Base-by-base conservation (phyloP, 2,797 vertebrate genomes). In the Limnodromus scolopaceus region DNA sequence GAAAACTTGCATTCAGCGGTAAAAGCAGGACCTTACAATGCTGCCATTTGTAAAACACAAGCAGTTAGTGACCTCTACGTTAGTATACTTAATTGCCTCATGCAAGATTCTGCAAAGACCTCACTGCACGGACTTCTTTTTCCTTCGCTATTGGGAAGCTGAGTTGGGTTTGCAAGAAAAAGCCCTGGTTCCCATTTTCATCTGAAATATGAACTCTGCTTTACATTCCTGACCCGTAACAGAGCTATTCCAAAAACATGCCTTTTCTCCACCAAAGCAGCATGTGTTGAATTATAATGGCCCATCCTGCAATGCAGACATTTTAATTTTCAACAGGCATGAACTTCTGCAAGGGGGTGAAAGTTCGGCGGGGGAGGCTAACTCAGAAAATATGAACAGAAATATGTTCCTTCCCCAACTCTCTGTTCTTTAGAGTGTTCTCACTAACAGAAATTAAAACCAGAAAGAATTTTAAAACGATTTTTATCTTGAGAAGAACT, bases 201-300 rank as follows among this genome's bases (percentile, higher is more conserved):
- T 87, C 78, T 92, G 87, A 96, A 95, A 91, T 46, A 72, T 91
- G 95, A 97, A 95, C 96, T 95, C 66, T 71, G 48, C 80, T 93
- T 92, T 90, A 65, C 92, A 87, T 96, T 96, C 96, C 95, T 95
- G 89, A 82, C 93, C 89, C 28, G 38, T 95, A 93, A 95, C 78
- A 87, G 89, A 92, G 51, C 86, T 96, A 76, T 97, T 96, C 86
- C 92, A 81, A 92, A 90, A 83, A 45, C 91, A 86, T 89, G 76
- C 57, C 78, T 94, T 96, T 94, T 86, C 79, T 96, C 51, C 79
- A 94, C 87, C 84, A 88, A 90, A 97, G 79, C 89, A 93, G 92
- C 79, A 84, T 96, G 91, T 91, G 76, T 94, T 97, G 84, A 95
- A 94, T 97, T 95, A 95, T 93, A 96, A 90, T 93, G 85, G 79